Evolutionary conservation across 2,113 vertebrate genomes (phyloP).

Genomic region (Chamaetylas fuelleborni): DNA sequence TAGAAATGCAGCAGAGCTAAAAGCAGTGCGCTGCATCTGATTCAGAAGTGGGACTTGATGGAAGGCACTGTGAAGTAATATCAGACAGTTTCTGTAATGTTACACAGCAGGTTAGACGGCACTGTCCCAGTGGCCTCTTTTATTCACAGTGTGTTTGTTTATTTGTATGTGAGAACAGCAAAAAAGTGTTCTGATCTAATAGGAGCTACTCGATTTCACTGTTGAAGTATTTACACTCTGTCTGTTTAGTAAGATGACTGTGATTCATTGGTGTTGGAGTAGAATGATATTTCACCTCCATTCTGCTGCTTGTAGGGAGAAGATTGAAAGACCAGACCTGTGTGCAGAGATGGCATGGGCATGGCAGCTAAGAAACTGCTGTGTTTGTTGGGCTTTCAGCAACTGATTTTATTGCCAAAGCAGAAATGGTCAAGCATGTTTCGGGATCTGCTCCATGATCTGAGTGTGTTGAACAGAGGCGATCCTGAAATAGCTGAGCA

Average conservation of each 20-base stretch:
- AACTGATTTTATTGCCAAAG: neutral
- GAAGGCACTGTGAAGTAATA: neutral
- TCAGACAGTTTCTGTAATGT: neutral
- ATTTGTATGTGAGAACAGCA: neutral
- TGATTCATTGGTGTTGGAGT: neutral
- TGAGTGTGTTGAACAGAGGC: neutral
- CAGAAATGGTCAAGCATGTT: neutral
- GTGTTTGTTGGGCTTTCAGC: neutral
- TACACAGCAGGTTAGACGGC: neutral
- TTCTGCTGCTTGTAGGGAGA: neutral
- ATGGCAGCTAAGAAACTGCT: neutral
- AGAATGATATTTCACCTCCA: neutral
- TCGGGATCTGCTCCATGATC: neutral
- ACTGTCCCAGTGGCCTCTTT: neutral
- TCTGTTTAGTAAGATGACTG: neutral
- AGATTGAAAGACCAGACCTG: neutral
- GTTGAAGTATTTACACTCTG: neutral
- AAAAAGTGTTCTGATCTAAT: neutral
- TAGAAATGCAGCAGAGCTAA: neutral
- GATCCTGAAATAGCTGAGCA: neutral
- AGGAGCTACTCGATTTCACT: neutral
- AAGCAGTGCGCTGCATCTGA: neutral
- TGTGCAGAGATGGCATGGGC: neutral
- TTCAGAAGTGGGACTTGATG: neutral
- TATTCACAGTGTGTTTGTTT: neutral